These are phyloP conservation scores for Drosophila carrolli DNA, from an alignment of 1,140 invertebrate genomes.

Conservation along the genomic window DNA sequence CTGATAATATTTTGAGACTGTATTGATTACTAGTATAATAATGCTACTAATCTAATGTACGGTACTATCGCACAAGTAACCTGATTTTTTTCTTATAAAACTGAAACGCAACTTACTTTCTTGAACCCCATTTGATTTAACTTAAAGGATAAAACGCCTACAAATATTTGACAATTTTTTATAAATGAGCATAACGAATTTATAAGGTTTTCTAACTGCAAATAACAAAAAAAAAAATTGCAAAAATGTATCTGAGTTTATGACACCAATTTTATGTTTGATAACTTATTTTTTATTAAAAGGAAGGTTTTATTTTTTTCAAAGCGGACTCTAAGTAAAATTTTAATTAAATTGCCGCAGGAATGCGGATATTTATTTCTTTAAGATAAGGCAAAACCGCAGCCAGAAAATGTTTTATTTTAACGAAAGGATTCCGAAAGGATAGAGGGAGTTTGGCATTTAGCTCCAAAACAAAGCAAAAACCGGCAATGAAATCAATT, in stretches of 20 bases:
- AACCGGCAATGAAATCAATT: slow-evolving; percentile 71
- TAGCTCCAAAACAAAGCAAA: slow-evolving; percentile 51
- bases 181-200: too few species aligned
- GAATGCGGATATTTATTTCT: slow-evolving; percentile 22
- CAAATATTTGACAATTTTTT: too few species aligned
- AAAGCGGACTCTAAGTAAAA: background rate
- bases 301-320: background rate
- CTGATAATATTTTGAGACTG: too few species aligned
- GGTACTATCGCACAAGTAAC: too few species aligned
- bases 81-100: too few species aligned
- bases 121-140: too few species aligned
- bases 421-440: slow-evolving; percentile 10
- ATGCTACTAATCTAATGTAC: too few species aligned
- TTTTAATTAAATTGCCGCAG: slow-evolving; percentile 22
- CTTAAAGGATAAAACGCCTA: too few species aligned
- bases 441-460: slow-evolving; percentile 20
- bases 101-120: too few species aligned
- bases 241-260: background rate
- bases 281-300: background rate
- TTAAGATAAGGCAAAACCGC: slow-evolving; percentile 12
- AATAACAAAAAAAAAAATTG: too few species aligned
- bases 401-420: slow-evolving; percentile 11
- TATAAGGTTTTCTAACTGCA: too few species aligned
- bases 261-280: background rate
- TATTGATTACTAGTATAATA: too few species aligned